Conservation (phyloP, 2,888 invertebrate genomes). For the Drosophila affinis region DNA sequence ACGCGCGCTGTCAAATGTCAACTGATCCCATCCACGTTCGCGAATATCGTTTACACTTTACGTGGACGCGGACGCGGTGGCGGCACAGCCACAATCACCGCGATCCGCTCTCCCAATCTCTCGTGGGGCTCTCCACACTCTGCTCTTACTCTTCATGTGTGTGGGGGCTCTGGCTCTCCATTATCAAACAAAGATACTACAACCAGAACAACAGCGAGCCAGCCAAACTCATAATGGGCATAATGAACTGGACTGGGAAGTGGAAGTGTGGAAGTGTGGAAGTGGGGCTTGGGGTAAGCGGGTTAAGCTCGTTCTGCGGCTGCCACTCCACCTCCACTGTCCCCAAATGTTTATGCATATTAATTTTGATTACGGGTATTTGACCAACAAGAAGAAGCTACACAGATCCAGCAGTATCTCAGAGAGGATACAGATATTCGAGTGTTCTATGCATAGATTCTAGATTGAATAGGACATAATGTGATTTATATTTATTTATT, state of each 20-base stretch:
- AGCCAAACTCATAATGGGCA: conserved; percentile 14
- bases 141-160: conserved; percentile 5
- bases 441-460: background rate
- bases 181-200: conserved; percentile 42
- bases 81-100: conserved; percentile 19
- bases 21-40: conserved; percentile 81
- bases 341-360: conserved; percentile 46
- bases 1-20: conserved; percentile 83
- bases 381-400: conserved; percentile 49
- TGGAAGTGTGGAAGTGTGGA: background rate
- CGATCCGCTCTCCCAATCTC: conserved; percentile 21
- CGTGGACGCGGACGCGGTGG: conserved; percentile 17
- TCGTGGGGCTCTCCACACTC: background rate
- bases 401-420: conserved; percentile 14
- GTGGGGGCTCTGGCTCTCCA: conserved; percentile 21
- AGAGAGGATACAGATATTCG: background rate
- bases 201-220: conserved; percentile 31
- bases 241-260: conserved; percentile 25
- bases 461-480: background rate
- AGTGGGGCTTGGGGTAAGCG: conserved; percentile 21
- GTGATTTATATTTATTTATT: conserved; percentile 73
- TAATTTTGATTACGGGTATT: conserved; percentile 44
- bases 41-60: conserved; percentile 79
- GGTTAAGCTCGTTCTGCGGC: conserved; percentile 40
- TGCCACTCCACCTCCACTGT: conserved; percentile 16